phyloP scores from a whole-genome alignment of 1,140 invertebrate species.

The Micrasema minimum region DNA sequence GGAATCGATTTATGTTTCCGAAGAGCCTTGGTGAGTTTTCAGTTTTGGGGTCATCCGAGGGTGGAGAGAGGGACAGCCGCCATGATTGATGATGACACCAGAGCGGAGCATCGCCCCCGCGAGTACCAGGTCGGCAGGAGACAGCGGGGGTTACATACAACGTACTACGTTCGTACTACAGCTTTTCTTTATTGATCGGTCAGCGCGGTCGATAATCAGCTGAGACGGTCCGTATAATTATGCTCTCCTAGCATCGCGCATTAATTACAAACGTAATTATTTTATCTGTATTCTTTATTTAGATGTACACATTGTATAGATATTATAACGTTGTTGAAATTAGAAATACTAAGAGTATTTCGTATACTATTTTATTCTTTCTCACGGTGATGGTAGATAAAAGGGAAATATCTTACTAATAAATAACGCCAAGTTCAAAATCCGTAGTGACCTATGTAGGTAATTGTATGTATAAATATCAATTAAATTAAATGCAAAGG shows the following conservation, averaged over 20 bases:
- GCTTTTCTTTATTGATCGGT: constrained; percentile 42
- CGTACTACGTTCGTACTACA: background rate
- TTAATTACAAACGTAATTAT: too few species aligned
- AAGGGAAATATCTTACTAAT: background rate
- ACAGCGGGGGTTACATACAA: constrained; percentile 17
- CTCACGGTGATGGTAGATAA: background rate
- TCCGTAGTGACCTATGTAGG: background rate
- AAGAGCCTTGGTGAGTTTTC: constrained; percentile 32
- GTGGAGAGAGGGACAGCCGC: constrained; percentile 31
- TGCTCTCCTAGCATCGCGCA: constrained; percentile 21
- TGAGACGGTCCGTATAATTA: constrained; percentile 8
- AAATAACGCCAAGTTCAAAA: constrained; percentile 14
- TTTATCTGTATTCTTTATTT: too few species aligned
- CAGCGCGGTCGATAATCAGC: constrained; percentile 34
- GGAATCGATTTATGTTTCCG: constrained; percentile 26
- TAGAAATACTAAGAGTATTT: background rate
- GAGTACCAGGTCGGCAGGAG: constrained; percentile 33
- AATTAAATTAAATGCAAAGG: too few species aligned
- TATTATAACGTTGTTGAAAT: background rate
- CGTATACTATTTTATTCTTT: background rate
- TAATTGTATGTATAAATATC: too few species aligned
- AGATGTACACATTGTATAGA: too few species aligned
- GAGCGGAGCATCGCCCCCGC: constrained; percentile 35
- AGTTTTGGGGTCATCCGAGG: constrained; percentile 44
- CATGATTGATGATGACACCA: constrained; percentile 46